Evolutionary conservation across 2,113 vertebrate species (phyloP).

Genomic region (Eurypyga helias): DNA sequence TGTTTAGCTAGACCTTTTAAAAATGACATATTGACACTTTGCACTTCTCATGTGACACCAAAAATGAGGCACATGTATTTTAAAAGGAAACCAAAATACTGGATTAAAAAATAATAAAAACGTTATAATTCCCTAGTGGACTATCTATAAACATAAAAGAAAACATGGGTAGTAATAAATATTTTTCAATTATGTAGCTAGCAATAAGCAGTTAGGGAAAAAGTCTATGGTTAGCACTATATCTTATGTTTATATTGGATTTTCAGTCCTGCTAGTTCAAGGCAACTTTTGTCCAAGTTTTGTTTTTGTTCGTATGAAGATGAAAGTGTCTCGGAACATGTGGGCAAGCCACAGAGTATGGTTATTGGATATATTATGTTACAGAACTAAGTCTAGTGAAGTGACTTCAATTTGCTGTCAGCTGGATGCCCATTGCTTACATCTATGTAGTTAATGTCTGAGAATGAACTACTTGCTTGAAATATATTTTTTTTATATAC

Average conservation of each 20-base stretch:
- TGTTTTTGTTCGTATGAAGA: background rate
- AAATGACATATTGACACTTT: background rate
- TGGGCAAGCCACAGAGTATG: accelerated
- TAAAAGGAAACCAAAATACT: background rate
- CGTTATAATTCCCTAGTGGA: background rate
- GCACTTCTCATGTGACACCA: background rate
- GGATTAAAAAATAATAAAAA: background rate
- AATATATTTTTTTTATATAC: background rate
- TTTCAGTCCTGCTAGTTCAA: background rate
- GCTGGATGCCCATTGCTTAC: background rate
- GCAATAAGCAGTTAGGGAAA: background rate
- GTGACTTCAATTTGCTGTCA: background rate
- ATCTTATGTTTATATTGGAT: background rate
- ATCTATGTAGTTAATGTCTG: background rate
- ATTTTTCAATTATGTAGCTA: background rate
- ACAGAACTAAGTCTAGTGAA: background rate
- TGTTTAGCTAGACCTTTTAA: background rate
- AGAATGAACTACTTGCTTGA: background rate
- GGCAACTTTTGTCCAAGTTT: background rate
- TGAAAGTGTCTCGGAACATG: background rate
- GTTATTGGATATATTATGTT: background rate
- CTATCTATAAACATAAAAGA: background rate
- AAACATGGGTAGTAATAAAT: background rate
- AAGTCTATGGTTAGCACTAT: background rate
- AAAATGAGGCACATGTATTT: background rate